A percentile compares a stretch with the other conserved stretches of the same genome.
Evolutionary conservation across 1,140 invertebrate species (phyloP).

Genomic region (Wiebesia pumilae): DNA sequence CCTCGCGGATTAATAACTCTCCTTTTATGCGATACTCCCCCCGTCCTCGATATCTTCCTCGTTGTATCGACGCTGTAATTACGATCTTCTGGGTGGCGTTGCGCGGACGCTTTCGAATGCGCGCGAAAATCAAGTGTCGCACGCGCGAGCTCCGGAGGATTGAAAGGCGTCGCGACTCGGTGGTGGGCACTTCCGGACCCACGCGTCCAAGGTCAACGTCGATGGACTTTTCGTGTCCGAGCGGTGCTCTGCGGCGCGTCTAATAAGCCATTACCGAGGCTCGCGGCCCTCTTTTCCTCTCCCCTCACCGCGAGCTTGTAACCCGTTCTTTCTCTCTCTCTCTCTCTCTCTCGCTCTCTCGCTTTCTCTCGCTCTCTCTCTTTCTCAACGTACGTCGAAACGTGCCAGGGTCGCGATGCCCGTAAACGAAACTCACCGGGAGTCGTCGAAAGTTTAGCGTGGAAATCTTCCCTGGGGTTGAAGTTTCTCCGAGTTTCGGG

Average conservation of each 20-base stretch:
- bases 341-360: background rate
- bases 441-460: slow-evolving; percentile 37
- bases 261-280: slow-evolving; percentile 45
- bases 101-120: background rate
- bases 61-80: background rate
- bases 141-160: background rate
- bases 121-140: slow-evolving; percentile 3
- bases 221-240: slow-evolving; percentile 45
- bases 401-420: slow-evolving; percentile 14
- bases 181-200: slow-evolving; percentile 2
- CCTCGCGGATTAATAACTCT: background rate
- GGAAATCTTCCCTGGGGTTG: slow-evolving; percentile 27
- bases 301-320: background rate
- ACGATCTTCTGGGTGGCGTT: background rate
- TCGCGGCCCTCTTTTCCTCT: background rate
- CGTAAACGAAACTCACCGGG: slow-evolving; percentile 8
- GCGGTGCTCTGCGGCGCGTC: background rate
- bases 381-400: slow-evolving; percentile 33
- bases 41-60: background rate
- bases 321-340: background rate
- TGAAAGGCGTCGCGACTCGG: background rate
- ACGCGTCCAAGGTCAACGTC: slow-evolving; percentile 27
- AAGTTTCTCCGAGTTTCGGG: slow-evolving; percentile 31
- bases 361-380: background rate
- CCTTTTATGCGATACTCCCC: background rate